Conservation (phyloP, 2,113 vertebrate species). For the Planiliza haematocheilus region DNA sequence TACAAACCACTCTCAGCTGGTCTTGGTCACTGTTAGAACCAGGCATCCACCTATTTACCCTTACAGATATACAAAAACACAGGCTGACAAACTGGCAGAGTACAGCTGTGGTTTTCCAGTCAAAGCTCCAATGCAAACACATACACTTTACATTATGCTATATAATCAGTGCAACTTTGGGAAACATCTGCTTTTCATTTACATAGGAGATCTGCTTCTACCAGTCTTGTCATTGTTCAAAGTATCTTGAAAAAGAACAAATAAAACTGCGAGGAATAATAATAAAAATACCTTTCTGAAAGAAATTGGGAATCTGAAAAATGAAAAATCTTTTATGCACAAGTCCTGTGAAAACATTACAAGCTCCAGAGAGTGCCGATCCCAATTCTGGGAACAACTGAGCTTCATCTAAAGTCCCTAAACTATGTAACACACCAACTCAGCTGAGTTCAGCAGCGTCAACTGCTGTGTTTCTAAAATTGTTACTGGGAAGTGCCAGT, state of each 20-base stretch:
- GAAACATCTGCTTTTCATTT: too few relatives aligned
- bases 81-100: conserved; percentile 11
- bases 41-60: not conserved
- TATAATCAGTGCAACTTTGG: too few relatives aligned
- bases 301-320: not conserved
- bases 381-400: conserved; percentile 15
- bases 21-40: conserved; percentile 51
- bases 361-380: not conserved
- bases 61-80: conserved; percentile 18
- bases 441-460: conserved; percentile 1
- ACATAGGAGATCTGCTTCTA: too few relatives aligned
- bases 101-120: conserved; percentile 5
- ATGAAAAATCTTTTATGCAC: not conserved
- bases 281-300: too few relatives aligned
- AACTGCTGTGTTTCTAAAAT: conserved; percentile 14
- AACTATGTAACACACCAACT: conserved; percentile 9
- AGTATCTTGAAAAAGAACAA: too few relatives aligned
- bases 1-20: conserved; percentile 58
- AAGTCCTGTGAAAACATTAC: not conserved
- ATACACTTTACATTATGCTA: not conserved
- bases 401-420: not conserved
- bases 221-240: too few relatives aligned
- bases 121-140: conserved; percentile 1
- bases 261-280: too few relatives aligned
- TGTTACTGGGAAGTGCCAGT: conserved; percentile 25